A percentile compares a stretch with the other conserved stretches of the same genome.
Evolutionary conservation across 2,797 vertebrate species (phyloP).

Genomic region (Astyanax mexicanus): DNA sequence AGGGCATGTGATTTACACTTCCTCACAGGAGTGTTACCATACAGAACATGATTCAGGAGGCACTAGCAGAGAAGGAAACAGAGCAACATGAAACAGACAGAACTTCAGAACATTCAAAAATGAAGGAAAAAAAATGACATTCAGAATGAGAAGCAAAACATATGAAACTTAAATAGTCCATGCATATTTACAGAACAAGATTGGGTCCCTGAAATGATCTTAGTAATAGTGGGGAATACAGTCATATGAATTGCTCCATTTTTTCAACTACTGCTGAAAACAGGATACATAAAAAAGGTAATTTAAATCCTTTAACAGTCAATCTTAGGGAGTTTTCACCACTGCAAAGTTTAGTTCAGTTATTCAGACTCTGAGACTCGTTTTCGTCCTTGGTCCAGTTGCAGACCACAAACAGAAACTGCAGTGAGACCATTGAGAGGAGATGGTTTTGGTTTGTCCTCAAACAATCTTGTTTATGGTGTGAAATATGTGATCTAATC

Average conservation of each 20-base stretch:
- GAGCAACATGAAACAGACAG: constrained; percentile 23
- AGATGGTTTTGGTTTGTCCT: too few species aligned
- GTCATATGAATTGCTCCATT: constrained; percentile 49
- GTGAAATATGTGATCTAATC: too few species aligned
- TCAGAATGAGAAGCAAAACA: constrained; percentile 36
- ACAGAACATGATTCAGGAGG: constrained; percentile 47
- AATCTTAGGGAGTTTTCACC: too few species aligned
- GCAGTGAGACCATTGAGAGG: too few species aligned
- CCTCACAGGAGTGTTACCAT: constrained; percentile 25
- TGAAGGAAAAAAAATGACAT: constrained; percentile 13
- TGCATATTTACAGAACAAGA: constrained; percentile 54
- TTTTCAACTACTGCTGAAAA: constrained; percentile 20
- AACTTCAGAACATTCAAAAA: constrained; percentile 19
- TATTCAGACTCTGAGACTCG: too few species aligned
- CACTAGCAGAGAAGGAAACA: constrained; percentile 50
- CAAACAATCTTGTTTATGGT: too few species aligned
- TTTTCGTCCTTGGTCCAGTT: too few species aligned
- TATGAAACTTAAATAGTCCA: constrained; percentile 44
- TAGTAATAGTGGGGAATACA: constrained; percentile 35
- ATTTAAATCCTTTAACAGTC: constrained; percentile 7
- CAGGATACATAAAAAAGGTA: constrained; percentile 1
- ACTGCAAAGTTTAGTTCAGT: too few species aligned
- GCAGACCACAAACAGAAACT: too few species aligned
- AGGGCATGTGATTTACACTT: constrained; percentile 55
- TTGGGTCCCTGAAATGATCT: constrained; percentile 16